phyloP scores from a whole-genome alignment of 2,797 vertebrate genomes.

The Distichodus sexfasciatus region DNA sequence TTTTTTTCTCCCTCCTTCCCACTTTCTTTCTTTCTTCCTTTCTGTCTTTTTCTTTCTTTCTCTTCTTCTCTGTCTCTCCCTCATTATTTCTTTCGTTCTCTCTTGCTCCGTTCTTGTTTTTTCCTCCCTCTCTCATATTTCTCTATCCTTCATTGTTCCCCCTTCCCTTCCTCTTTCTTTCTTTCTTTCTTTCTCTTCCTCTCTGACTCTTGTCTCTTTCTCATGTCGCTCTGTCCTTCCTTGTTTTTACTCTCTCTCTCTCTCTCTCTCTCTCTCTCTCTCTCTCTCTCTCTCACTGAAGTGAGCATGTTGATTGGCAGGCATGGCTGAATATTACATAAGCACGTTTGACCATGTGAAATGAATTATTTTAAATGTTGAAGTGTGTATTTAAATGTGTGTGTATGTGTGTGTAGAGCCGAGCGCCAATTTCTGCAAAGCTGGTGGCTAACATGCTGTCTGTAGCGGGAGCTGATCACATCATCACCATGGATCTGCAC shows the following conservation, averaged over 20 bases:
- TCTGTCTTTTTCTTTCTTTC: neutral
- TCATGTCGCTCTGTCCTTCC: no score
- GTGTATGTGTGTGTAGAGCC: no score
- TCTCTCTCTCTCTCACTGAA: conserved; percentile 18
- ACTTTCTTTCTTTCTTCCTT: neutral
- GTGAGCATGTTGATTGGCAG: neutral
- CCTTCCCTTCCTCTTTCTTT: neutral
- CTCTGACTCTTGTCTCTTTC: neutral
- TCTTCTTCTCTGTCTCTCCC: neutral
- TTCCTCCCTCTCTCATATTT: neutral
- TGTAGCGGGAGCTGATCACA: conserved; percentile 95
- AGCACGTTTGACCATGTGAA: no score
- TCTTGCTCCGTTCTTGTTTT: neutral
- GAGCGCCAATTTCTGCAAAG: conserved; percentile 97
- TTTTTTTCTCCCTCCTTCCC: neutral
- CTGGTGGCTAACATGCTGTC: conserved; percentile 98
- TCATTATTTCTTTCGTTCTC: neutral
- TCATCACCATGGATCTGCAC: conserved; percentile 98
- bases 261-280: neutral
- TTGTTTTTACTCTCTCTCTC: neutral
- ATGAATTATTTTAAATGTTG: no score
- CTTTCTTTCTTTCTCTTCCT: neutral
- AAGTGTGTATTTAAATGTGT: no score
- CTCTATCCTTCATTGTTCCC: neutral
- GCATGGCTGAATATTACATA: no score